These are phyloP conservation scores for Petrocephalus schoutedeni DNA, from an alignment of 2,797 vertebrate species.

Conservation along the genomic window DNA sequence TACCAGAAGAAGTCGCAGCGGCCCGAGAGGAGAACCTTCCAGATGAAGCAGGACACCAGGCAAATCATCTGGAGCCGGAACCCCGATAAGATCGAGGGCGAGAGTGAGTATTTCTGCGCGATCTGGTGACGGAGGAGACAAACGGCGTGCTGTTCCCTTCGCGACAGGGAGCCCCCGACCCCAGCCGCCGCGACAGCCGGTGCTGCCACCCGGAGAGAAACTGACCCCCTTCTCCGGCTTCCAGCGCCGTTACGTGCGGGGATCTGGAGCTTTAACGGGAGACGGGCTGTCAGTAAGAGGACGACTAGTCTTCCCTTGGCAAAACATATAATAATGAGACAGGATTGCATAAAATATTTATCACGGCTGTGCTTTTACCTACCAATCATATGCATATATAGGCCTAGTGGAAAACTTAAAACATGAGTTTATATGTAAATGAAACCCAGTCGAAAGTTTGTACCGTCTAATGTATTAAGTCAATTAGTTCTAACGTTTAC, in stretches of 20 bases:
- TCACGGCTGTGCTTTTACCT: neutral
- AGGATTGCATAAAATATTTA: neutral
- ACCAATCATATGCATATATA: neutral
- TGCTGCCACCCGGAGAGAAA: neutral
- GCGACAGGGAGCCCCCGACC: neutral
- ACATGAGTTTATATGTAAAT: neutral
- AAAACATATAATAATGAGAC: neutral
- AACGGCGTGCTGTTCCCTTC: neutral
- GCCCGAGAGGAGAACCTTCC: conserved; percentile 76
- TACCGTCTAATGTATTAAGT: neutral
- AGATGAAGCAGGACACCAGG: conserved; percentile 65
- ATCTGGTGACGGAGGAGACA: neutral
- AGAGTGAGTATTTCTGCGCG: conserved; percentile 62
- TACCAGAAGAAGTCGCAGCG: conserved; percentile 81
- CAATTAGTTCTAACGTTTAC: neutral
- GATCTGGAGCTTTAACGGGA: neutral
- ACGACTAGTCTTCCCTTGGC: neutral
- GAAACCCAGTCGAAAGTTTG: neutral
- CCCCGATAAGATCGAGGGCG: conserved; percentile 73
- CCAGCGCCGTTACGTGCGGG: neutral
- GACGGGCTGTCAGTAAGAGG: neutral
- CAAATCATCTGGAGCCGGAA: conserved; percentile 73
- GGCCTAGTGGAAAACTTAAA: neutral
- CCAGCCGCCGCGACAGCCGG: neutral
- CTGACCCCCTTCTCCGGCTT: neutral